A percentile compares a stretch with the other conserved stretches of the same genome.
These are phyloP conservation scores for Myrmecobius fasciatus DNA, from an alignment of 2,113 vertebrate species.

Conservation along the genomic window DNA sequence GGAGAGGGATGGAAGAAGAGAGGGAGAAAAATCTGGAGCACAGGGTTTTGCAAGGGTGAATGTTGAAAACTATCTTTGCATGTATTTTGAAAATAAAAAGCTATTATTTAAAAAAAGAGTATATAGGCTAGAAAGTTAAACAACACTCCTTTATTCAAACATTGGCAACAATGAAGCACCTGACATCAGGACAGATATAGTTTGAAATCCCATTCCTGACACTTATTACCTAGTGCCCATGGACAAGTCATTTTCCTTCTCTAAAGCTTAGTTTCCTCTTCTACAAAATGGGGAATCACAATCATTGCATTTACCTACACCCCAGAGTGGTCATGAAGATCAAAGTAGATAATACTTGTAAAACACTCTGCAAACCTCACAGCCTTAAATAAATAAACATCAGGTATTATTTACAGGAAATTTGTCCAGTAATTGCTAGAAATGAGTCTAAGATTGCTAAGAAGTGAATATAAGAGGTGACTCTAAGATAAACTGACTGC, in stretches of 20 bases:
- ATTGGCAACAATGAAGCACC: too few species aligned
- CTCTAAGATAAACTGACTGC: not conserved
- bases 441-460: conserved; percentile 6
- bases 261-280: not conserved
- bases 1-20: too few species aligned
- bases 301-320: not conserved
- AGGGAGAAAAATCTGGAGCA: too few species aligned
- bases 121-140: not conserved
- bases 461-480: too few species aligned
- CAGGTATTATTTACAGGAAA: not conserved
- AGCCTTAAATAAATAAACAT: too few species aligned
- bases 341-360: not conserved
- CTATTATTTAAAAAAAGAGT: too few species aligned
- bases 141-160: not conserved
- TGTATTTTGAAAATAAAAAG: too few species aligned
- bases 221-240: not conserved
- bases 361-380: not conserved
- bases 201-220: not conserved
- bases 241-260: not conserved
- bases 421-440: not conserved
- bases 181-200: not conserved
- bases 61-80: too few species aligned
- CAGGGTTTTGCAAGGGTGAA: too few species aligned
- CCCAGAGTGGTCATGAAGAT: not conserved
- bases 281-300: not conserved